phyloP scores from a whole-genome alignment of 2,888 invertebrate species.

The Lepidochrysops patricia region DNA sequence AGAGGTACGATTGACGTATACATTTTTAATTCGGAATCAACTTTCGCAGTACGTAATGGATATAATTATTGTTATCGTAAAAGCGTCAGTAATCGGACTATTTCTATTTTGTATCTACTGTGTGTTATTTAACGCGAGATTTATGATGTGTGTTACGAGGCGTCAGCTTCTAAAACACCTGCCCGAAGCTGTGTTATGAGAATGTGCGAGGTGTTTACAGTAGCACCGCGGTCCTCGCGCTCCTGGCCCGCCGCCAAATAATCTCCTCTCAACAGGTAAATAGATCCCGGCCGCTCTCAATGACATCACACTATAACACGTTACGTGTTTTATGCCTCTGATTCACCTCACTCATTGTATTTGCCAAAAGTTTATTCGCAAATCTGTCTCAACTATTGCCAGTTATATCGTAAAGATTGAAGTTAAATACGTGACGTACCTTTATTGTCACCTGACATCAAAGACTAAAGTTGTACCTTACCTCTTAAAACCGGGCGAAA shows the following conservation, averaged over 20 bases:
- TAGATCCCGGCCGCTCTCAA: constrained; percentile 44
- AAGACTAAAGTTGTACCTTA: not conserved
- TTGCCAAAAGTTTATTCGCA: constrained; percentile 29
- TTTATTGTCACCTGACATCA: not conserved
- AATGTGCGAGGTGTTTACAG: constrained; percentile 43
- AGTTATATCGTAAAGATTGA: constrained; percentile 13
- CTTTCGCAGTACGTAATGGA: not conserved
- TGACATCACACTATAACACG: constrained; percentile 50
- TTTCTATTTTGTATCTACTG: not conserved
- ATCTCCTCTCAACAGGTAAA: constrained; percentile 64
- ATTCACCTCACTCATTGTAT: constrained; percentile 61
- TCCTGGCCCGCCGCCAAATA: constrained; percentile 57
- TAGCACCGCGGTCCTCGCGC: constrained; percentile 32
- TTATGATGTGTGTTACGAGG: constrained; percentile 4
- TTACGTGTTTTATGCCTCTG: constrained; percentile 36
- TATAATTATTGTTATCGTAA: not conserved
- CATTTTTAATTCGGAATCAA: not conserved
- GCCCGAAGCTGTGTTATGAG: constrained; percentile 29
- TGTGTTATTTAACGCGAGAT: constrained; percentile 3
- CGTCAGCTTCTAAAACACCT: constrained; percentile 30
- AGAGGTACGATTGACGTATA: not conserved
- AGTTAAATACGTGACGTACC: not conserved
- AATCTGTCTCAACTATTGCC: constrained; percentile 34
- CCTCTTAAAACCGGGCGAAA: not conserved
- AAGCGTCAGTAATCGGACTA: not conserved